phyloP scores from a whole-genome alignment of 2,113 vertebrate species.

The Equus quagga region DNA sequence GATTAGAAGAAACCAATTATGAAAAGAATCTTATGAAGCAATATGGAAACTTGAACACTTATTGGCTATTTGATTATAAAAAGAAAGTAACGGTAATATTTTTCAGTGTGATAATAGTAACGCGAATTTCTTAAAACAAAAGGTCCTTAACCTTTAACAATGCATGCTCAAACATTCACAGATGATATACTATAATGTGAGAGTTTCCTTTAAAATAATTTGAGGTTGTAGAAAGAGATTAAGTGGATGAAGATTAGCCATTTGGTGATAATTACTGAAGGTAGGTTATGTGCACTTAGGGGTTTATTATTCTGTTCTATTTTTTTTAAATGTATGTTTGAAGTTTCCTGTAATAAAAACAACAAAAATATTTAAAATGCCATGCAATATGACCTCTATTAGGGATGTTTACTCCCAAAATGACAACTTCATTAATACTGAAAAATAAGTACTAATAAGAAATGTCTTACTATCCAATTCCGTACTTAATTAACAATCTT shows the following conservation, averaged over 20 bases:
- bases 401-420: neutral
- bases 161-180: neutral
- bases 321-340: neutral
- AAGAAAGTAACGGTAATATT: neutral
- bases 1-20: neutral
- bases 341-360: neutral
- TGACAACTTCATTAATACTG: neutral
- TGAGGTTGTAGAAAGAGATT: neutral
- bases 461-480: neutral
- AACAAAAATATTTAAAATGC: neutral
- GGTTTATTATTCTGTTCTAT: neutral
- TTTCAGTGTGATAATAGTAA: neutral
- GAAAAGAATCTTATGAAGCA: neutral
- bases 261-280: neutral
- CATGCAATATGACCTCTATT: neutral
- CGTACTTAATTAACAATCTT: neutral
- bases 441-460: neutral
- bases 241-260: neutral
- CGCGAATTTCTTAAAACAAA: neutral
- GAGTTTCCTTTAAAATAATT: neutral
- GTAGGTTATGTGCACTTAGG: neutral
- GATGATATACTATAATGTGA: neutral
- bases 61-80: neutral
- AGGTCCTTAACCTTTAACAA: neutral
- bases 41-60: neutral